phyloP scores from a whole-genome alignment of 37 sponge, comb jelly and placozoan species.

The Crambe crambe region DNA sequence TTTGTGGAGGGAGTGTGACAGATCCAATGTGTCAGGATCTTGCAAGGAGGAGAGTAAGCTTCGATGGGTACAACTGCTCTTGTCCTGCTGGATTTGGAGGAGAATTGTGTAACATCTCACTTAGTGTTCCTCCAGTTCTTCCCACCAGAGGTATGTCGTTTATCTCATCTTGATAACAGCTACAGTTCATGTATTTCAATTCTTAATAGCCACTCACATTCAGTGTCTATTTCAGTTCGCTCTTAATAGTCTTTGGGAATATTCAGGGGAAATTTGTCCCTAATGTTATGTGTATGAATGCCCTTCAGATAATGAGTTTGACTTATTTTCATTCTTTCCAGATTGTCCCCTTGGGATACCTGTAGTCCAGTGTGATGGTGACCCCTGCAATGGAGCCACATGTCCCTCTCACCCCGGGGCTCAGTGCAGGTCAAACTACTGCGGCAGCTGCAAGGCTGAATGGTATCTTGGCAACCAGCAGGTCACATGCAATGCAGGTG shows the following conservation, averaged over 20 bases:
- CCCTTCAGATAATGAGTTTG: too few relatives aligned
- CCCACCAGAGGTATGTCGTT: constrained; percentile 40
- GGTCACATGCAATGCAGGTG: constrained; percentile 39
- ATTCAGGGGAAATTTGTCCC: not conserved
- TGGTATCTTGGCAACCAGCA: constrained; percentile 45
- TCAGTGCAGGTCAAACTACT: constrained; percentile 66
- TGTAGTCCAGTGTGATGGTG: constrained; percentile 63
- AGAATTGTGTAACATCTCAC: constrained; percentile 48
- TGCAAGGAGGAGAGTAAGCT: constrained; percentile 11
- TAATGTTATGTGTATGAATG: not conserved
- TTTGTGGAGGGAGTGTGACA: constrained; percentile 58
- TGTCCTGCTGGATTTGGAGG: constrained; percentile 71
- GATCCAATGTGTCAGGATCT: constrained; percentile 63
- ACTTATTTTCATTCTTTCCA: too few relatives aligned
- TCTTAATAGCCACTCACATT: not conserved
- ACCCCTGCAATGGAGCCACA: constrained; percentile 73
- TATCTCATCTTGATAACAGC: not conserved
- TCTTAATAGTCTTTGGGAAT: not conserved
- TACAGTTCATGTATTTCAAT: not conserved
- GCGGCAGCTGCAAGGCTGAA: constrained; percentile 78
- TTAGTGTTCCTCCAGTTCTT: not conserved
- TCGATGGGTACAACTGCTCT: constrained; percentile 54
- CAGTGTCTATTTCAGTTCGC: not conserved
- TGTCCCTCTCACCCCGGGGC: constrained; percentile 81
- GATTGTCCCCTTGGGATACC: constrained; percentile 74